phyloP scores from a whole-genome alignment of 2,797 vertebrate genomes.

The Pteropus rufus region DNA sequence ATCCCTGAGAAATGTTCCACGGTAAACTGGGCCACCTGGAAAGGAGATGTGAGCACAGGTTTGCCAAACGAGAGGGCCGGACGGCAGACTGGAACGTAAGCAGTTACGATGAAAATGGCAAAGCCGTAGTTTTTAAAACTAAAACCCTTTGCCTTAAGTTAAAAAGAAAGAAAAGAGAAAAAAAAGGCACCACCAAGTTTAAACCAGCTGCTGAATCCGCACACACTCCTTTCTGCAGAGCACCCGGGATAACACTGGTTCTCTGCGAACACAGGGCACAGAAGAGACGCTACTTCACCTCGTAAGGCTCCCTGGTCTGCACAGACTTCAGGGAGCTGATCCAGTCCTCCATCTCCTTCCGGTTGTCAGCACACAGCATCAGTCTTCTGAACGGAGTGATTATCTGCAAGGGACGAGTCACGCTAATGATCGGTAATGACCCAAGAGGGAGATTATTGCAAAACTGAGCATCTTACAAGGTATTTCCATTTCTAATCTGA shows the following conservation, averaged over 20 bases:
- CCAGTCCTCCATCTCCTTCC: slow-evolving; percentile 96
- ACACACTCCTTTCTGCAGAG: background rate
- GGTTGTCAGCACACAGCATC: slow-evolving; percentile 92
- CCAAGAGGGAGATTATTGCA: background rate
- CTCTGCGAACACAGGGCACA: background rate
- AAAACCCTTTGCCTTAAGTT: background rate
- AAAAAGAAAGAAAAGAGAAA: background rate
- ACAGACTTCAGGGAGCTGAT: slow-evolving; percentile 93
- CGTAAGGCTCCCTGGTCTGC: slow-evolving; percentile 96
- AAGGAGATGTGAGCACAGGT: slow-evolving; percentile 89
- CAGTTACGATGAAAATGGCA: background rate
- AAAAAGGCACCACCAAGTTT: background rate
- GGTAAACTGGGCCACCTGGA: slow-evolving; percentile 99
- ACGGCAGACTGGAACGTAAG: slow-evolving; percentile 60
- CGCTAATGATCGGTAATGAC: slow-evolving; percentile 44
- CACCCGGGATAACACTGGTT: background rate
- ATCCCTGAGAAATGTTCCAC: slow-evolving; percentile 99
- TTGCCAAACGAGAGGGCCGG: slow-evolving; percentile 82
- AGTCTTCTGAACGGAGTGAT: slow-evolving; percentile 93
- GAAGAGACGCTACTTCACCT: slow-evolving; percentile 86
- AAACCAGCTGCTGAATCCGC: background rate
- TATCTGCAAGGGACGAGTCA: slow-evolving; percentile 83
- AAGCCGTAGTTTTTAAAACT: background rate
- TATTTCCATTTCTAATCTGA: background rate
- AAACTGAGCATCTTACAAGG: background rate